phyloP scores from a whole-genome alignment of 2,888 invertebrate species.

The Leptodirus hochenwartii region DNA sequence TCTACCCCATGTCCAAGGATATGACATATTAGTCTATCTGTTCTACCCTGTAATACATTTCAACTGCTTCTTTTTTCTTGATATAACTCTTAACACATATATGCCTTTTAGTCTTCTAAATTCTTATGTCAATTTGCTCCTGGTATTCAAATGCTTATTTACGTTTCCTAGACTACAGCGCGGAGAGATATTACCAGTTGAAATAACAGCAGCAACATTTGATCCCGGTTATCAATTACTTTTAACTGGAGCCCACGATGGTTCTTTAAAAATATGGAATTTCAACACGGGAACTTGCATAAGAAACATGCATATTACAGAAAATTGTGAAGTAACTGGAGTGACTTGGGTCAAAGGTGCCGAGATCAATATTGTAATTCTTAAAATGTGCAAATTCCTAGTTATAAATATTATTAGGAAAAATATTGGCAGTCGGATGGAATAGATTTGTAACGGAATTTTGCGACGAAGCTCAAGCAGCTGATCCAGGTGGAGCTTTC shows the following conservation, averaged over 20 bases:
- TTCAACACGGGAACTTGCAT: slow-evolving; percentile 63
- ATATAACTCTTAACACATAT: no score
- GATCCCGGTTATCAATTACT: slow-evolving; percentile 55
- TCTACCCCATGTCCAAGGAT: no score
- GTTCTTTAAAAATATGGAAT: slow-evolving; percentile 68
- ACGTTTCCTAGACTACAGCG: slow-evolving; percentile 40
- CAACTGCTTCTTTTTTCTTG: no score
- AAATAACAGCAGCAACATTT: slow-evolving; percentile 61
- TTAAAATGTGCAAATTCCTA: no score
- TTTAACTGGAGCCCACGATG: slow-evolving; percentile 62
- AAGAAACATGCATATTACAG: slow-evolving; percentile 43
- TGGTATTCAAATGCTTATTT: no score
- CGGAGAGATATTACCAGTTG: slow-evolving; percentile 46
- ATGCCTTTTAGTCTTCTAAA: no score
- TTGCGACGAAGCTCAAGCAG: slow-evolving; percentile 32
- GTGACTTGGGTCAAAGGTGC: slow-evolving; percentile 29
- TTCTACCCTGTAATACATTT: no score
- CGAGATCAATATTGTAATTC: no score
- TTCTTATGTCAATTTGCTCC: no score
- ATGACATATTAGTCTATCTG: no score
- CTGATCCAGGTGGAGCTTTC: slow-evolving; percentile 27
- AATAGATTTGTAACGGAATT: slow-evolving; percentile 55
- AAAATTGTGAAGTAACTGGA: slow-evolving; percentile 30
- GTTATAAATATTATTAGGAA: no score
- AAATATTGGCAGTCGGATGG: slow-evolving; percentile 66